Percentiles rank a stretch among this genome's conserved stretches.
Conservation (phyloP, 2,888 invertebrate species). For the Steinernema carpocapsae region DNA sequence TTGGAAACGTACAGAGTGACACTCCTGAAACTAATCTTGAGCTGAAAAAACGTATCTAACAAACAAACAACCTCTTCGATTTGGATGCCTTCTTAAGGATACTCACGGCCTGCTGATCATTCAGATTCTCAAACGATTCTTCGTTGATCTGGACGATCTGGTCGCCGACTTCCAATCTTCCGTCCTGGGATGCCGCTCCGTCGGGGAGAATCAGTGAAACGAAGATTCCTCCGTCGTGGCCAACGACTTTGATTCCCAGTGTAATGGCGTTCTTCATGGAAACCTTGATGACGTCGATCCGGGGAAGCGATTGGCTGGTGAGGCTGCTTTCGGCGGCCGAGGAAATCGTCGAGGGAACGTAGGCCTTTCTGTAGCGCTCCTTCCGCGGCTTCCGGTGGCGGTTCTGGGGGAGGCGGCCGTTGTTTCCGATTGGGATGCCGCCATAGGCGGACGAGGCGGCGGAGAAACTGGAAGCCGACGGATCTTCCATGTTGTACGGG, state of each 20-base stretch:
- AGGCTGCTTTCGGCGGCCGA: constrained; percentile 61
- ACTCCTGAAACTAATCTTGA: constrained; percentile 46
- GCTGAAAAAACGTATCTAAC: neutral
- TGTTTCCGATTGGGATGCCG: constrained; percentile 31
- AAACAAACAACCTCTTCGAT: constrained; percentile 44
- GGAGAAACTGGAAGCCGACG: constrained; percentile 23
- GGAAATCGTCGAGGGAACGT: constrained; percentile 65
- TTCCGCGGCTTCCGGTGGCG: constrained; percentile 50
- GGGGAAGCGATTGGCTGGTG: constrained; percentile 52
- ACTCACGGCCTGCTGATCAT: constrained; percentile 54
- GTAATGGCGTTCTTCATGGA: constrained; percentile 52
- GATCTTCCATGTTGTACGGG: constrained; percentile 49
- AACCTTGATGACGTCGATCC: constrained; percentile 60
- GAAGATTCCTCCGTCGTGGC: constrained; percentile 61
- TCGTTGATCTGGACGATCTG: constrained; percentile 64
- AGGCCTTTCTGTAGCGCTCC: constrained; percentile 53
- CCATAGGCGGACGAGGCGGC: constrained; percentile 21
- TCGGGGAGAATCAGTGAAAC: constrained; percentile 55
- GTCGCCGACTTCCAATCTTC: constrained; percentile 62
- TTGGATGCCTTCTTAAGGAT: constrained; percentile 53
- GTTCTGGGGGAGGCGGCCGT: constrained; percentile 30
- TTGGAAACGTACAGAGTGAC: constrained; percentile 60
- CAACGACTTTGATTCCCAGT: constrained; percentile 60
- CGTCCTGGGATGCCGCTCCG: constrained; percentile 56
- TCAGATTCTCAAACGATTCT: constrained; percentile 61